Conservation (phyloP, 2,113 vertebrate species). For the Balaenoptera acutorostrata region DNA sequence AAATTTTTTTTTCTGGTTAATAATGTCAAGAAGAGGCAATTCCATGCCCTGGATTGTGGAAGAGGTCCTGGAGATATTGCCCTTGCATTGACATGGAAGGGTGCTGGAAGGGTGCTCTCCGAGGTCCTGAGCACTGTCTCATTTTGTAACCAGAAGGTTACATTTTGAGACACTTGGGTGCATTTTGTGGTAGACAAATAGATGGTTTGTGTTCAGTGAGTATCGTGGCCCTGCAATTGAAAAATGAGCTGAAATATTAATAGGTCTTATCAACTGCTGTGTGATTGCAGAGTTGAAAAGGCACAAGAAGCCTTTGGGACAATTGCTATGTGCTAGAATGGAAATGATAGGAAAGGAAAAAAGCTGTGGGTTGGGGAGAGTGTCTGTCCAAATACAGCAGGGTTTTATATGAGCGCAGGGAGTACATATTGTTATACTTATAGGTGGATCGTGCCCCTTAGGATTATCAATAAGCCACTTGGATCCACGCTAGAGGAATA, state of each 20-base stretch:
- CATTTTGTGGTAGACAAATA: constrained; percentile 48
- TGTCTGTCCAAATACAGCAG: neutral
- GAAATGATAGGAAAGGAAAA: constrained; percentile 22
- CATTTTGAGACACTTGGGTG: constrained; percentile 44
- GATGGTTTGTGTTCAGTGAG: constrained; percentile 36
- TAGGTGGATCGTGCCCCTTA: neutral
- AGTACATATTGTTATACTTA: neutral
- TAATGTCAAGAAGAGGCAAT: neutral
- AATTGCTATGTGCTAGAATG: constrained; percentile 8
- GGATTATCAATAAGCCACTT: neutral
- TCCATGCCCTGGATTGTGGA: neutral
- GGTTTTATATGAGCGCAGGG: neutral
- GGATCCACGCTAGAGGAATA: neutral
- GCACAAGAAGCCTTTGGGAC: constrained; percentile 21
- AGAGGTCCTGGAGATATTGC: neutral
- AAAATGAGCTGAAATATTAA: constrained; percentile 57
- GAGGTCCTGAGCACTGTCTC: neutral
- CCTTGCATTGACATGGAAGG: accelerated
- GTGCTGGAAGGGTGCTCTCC: neutral
- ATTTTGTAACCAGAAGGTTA: neutral
- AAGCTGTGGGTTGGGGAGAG: neutral
- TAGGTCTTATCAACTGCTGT: constrained; percentile 56
- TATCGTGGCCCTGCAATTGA: constrained; percentile 37
- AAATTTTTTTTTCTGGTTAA: neutral
- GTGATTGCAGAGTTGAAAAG: constrained; percentile 57